These are phyloP conservation scores for Alethe castanea DNA, from an alignment of 2,113 vertebrate species.

Conservation along the genomic window DNA sequence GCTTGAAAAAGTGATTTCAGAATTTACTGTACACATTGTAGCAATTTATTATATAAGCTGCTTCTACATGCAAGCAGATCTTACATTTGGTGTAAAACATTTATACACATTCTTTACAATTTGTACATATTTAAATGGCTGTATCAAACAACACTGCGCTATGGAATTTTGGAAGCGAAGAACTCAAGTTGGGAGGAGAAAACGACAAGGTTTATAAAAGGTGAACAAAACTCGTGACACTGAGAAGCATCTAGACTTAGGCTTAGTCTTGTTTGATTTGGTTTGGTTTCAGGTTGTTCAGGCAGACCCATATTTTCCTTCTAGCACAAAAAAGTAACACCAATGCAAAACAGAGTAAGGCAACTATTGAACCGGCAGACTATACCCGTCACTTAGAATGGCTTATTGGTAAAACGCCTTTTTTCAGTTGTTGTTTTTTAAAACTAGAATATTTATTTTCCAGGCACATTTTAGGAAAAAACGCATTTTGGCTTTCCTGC, in stretches of 20 bases:
- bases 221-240: constrained; percentile 61
- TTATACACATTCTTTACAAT: constrained; percentile 84
- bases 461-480: not conserved
- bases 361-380: constrained; percentile 27
- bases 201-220: constrained; percentile 63
- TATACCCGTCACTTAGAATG: constrained; percentile 47
- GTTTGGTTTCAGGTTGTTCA: constrained; percentile 57
- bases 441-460: not conserved
- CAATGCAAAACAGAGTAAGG: constrained; percentile 34
- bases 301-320: constrained; percentile 16
- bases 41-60: constrained; percentile 77
- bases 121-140: constrained; percentile 81
- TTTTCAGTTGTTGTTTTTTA: not conserved
- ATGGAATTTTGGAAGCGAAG: constrained; percentile 70
- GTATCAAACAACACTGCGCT: constrained; percentile 73
- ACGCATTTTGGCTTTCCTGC: not conserved
- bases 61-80: constrained; percentile 73
- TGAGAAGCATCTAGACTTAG: constrained; percentile 33
- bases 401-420: constrained; percentile 33
- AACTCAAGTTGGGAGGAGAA: constrained; percentile 59
- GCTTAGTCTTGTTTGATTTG: constrained; percentile 44
- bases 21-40: constrained; percentile 75
- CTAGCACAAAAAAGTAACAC: constrained; percentile 12
- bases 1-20: constrained; percentile 73
- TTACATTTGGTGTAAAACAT: constrained; percentile 80